These are phyloP conservation scores for Catostylus mosaicus DNA, from an alignment of 30 jellyfish, hydroid and myxozoan genomes.

Conservation along the genomic window DNA sequence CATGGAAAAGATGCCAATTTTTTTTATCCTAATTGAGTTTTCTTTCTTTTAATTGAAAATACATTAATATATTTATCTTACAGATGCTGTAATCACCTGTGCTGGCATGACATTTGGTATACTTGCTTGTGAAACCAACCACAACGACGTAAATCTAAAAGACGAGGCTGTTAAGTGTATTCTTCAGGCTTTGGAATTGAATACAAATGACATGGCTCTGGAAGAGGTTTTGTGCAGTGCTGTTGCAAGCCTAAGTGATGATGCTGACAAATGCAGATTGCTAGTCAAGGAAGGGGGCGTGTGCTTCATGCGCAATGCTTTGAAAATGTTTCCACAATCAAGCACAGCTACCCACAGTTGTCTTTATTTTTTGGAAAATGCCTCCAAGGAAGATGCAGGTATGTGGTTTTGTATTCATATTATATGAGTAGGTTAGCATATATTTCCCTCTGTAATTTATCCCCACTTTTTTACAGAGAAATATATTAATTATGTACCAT, in stretches of 20 bases:
- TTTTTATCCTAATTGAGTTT: no score
- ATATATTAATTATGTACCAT: no score
- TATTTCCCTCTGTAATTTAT: no score
- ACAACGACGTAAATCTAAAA: not conserved
- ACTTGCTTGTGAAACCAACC: constrained; percentile 21
- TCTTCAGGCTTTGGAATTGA: constrained; percentile 27
- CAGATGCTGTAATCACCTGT: constrained; percentile 8
- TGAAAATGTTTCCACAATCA: constrained; percentile 28
- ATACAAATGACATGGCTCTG: constrained; percentile 29
- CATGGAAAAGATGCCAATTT: no score
- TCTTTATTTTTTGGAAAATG: constrained; percentile 38
- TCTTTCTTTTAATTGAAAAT: not conserved
- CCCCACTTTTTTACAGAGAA: no score
- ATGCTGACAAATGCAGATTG: constrained; percentile 7
- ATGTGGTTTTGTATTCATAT: no score
- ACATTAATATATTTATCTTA: not conserved
- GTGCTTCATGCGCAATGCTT: not conserved
- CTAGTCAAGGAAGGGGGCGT: constrained; percentile 24
- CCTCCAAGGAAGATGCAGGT: constrained; percentile 16
- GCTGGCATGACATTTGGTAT: constrained; percentile 31
- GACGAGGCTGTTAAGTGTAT: constrained; percentile 11
- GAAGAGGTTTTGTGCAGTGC: constrained; percentile 50
- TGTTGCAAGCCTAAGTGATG: constrained; percentile 30
- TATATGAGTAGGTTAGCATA: no score
- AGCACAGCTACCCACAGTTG: constrained; percentile 11